These are phyloP conservation scores for Heptranchias perlo DNA, from an alignment of 2,113 vertebrate genomes.

Conservation along the genomic window DNA sequence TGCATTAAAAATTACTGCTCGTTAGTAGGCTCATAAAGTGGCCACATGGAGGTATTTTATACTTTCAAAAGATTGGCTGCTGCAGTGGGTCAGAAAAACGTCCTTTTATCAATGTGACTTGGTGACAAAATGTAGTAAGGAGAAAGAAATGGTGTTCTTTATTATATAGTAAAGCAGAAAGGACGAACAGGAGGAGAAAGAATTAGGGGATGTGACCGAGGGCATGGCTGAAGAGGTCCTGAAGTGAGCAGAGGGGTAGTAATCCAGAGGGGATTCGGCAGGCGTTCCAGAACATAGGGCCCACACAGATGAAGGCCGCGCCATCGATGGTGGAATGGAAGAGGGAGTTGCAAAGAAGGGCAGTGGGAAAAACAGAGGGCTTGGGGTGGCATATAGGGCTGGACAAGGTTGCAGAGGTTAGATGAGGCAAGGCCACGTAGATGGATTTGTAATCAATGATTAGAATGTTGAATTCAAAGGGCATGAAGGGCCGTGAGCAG, in stretches of 20 bases:
- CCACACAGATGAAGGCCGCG: too few relatives aligned
- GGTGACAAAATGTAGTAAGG: background rate
- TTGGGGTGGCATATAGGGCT: too few relatives aligned
- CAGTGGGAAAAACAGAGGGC: background rate
- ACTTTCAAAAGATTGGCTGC: background rate
- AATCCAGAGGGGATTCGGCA: too few relatives aligned
- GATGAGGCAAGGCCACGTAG: background rate
- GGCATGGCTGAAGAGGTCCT: background rate
- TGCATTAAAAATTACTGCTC: background rate
- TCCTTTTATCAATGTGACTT: background rate
- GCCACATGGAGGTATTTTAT: constrained; percentile 2
- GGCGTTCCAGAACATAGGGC: background rate
- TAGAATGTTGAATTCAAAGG: background rate
- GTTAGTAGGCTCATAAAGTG: background rate
- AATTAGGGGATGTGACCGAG: background rate
- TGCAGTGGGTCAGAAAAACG: background rate
- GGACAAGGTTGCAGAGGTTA: background rate
- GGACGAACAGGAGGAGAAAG: background rate
- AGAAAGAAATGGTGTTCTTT: background rate
- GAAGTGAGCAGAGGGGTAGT: background rate
- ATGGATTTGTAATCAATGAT: background rate
- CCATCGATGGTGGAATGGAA: background rate
- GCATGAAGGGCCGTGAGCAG: background rate
- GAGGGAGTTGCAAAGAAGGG: background rate
- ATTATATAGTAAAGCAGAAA: background rate